Conservation (phyloP, 2,797 vertebrate species). For the Epinephelus malabaricus region DNA sequence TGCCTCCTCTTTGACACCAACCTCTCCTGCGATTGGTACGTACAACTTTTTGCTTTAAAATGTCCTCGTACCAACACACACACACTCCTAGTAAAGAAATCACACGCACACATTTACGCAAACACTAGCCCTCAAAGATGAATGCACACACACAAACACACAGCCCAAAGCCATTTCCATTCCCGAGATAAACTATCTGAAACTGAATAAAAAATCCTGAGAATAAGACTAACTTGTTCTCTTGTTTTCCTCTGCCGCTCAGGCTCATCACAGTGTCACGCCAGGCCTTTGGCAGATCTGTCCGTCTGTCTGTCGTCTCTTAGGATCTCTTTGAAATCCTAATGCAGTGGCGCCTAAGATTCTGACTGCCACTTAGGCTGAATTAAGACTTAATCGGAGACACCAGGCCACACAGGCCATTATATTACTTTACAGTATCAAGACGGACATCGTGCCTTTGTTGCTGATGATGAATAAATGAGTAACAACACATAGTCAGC, state of each 20-base stretch:
- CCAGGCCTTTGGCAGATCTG: constrained; percentile 74
- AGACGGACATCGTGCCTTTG: constrained; percentile 70
- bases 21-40: constrained; percentile 83
- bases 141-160: constrained; percentile 43
- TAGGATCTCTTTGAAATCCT: constrained; percentile 77
- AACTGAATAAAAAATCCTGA: constrained; percentile 60
- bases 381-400: constrained; percentile 85
- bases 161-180: constrained; percentile 62
- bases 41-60: constrained; percentile 88
- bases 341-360: constrained; percentile 81
- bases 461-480: constrained; percentile 67
- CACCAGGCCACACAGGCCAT: constrained; percentile 74
- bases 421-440: constrained; percentile 80
- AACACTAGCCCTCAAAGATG: constrained; percentile 34
- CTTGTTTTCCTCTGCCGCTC: constrained; percentile 59
- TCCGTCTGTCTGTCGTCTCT: constrained; percentile 70
- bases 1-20: constrained; percentile 86
- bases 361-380: constrained; percentile 80
- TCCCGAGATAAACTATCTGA: constrained; percentile 67
- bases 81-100: too few species aligned
- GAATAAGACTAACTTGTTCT: constrained; percentile 69
- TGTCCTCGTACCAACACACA: constrained; percentile 51
- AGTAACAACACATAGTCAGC: constrained; percentile 65
- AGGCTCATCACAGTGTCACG: constrained; percentile 69
- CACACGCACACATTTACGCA: constrained; percentile 16